phyloP scores from a whole-genome alignment of 2,888 invertebrate genomes.

The Scaeva pyrastri region DNA sequence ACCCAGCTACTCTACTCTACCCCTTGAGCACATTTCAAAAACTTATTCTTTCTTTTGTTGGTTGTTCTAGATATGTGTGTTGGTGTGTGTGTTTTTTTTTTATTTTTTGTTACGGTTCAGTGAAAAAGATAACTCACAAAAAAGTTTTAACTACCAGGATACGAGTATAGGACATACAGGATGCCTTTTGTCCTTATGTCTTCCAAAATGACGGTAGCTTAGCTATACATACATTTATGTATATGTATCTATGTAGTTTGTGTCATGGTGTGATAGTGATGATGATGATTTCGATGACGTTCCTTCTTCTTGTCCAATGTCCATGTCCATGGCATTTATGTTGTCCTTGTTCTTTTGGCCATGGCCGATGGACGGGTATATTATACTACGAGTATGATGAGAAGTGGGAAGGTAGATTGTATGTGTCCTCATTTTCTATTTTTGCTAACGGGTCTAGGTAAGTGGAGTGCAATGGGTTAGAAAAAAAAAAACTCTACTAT shows the following conservation, averaged over 20 bases:
- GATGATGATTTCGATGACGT: slow-evolving; percentile 65
- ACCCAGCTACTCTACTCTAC: not conserved
- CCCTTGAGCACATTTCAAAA: slow-evolving; percentile 58
- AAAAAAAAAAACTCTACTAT: slow-evolving; percentile 31
- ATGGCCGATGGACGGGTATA: slow-evolving; percentile 5
- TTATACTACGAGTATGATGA: not conserved
- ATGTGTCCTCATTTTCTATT: slow-evolving; percentile 15
- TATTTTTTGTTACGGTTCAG: slow-evolving; percentile 21
- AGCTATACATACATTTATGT: no score
- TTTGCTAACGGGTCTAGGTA: slow-evolving; percentile 33
- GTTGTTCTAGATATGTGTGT: not conserved
- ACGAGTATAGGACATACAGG: slow-evolving; percentile 52
- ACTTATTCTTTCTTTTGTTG: slow-evolving; percentile 15
- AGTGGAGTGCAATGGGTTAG: slow-evolving; percentile 21
- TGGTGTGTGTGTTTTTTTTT: not conserved
- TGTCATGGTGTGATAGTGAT: slow-evolving; percentile 19
- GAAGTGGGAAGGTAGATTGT: not conserved
- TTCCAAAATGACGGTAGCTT: slow-evolving; percentile 51
- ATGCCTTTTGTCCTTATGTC: slow-evolving; percentile 67
- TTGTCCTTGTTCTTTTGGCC: slow-evolving; percentile 19
- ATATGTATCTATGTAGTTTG: not conserved
- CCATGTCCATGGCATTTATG: slow-evolving; percentile 6
- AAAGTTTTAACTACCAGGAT: slow-evolving; percentile 69
- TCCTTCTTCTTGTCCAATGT: slow-evolving; percentile 29
- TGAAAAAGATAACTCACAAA: slow-evolving; percentile 56